Percentiles rank a stretch among this genome's conserved stretches.
phyloP scores from a whole-genome alignment of 1,140 invertebrate genomes.

The Phenacoccus solenopsis region DNA sequence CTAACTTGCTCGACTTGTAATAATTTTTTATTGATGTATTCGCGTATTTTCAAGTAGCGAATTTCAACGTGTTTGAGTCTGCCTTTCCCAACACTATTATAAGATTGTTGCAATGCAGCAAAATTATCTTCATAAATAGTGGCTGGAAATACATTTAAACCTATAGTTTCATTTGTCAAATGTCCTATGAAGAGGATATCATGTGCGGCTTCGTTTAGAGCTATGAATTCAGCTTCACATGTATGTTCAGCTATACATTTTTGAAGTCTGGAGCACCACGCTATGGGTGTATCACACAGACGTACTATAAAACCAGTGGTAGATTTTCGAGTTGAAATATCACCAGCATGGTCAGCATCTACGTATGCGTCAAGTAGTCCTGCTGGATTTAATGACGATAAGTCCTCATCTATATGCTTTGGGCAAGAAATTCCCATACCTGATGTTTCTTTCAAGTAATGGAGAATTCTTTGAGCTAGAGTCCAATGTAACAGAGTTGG shows the following conservation, averaged over 20 bases:
- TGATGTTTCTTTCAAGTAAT: background rate
- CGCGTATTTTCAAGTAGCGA: background rate
- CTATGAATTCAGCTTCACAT: slow-evolving; percentile 5
- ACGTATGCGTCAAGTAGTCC: background rate
- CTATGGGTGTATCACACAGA: background rate
- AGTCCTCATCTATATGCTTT: background rate
- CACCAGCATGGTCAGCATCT: slow-evolving; percentile 10
- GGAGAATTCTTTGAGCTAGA: background rate
- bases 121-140: slow-evolving; percentile 12
- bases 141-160: background rate
- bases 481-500: background rate
- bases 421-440: background rate
- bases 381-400: background rate
- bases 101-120: background rate
- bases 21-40: background rate
- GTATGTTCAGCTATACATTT: background rate
- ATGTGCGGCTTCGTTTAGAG: background rate
- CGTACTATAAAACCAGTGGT: slow-evolving; percentile 6
- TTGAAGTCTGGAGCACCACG: slow-evolving; percentile 5
- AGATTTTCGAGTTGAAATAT: slow-evolving; percentile 9
- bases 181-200: background rate
- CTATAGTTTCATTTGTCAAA: background rate
- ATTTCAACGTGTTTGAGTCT: slow-evolving; percentile 20
- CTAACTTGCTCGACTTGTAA: background rate
- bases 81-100: background rate